Base-by-base conservation (phyloP, 2,113 vertebrate genomes). In the Gracilinanus agilis region DNA sequence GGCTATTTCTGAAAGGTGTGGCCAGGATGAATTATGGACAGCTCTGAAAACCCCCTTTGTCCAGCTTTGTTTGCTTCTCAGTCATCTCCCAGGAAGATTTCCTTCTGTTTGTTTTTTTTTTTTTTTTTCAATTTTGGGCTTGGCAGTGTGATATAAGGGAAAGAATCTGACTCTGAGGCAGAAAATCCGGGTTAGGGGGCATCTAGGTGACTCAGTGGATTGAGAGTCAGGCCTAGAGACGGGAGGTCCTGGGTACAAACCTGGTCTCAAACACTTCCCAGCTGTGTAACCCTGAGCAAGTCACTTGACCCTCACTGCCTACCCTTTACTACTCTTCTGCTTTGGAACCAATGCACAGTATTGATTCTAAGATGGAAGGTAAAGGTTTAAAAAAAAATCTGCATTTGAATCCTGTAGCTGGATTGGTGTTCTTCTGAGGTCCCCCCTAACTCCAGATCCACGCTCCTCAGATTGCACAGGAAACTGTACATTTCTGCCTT, bases 1-100 rank as follows among this genome's bases (percentile, higher is more conserved):
- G 67, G n/a, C 16, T 83, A 83, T 40, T 83, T 83, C n/a, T 83
- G 67, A 40, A 83, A 83, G 67, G 67, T 83, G 67, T 40, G 67
- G 67, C 67, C 67, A 83, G 67, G 67, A 40, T 83, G 67, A 83
- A 83, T 83, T 83, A 83, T 83, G 67, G 67, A 83, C 67, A 83
- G 67, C 67, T 40, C 67, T 40, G 67, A 83, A 83, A 40, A 83
- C 67, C n/a, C n/a, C n/a, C 67, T 83, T 83, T 83, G 67, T 83
- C 34, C 67, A 40, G n/a, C 7, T 83, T 83, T 83, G n/a, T 83
- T 83, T 83, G n/a, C 40, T 83, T 83, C 67, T 40, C 67, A 83
- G 34, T 23, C n/a, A 40, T 40, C 67, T 40, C 67, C 67, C n/a
- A 2, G n/a, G n/a, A 19, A 83, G 67, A 1, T 1, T n/a, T 83